phyloP scores from a whole-genome alignment of 1,140 invertebrate genomes.

The Wiebesia pumilae region DNA sequence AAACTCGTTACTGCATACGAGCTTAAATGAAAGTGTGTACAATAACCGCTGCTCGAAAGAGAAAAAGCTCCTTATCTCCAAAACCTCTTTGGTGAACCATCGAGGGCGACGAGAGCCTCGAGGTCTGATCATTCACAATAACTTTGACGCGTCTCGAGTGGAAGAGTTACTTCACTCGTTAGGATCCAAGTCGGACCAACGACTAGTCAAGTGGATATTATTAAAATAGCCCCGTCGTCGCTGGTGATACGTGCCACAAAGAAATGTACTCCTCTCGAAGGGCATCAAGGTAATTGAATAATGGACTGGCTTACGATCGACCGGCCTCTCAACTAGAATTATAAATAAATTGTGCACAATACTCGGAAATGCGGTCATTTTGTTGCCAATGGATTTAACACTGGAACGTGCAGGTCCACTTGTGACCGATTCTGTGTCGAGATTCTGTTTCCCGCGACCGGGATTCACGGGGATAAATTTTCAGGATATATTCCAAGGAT shows the following conservation, averaged over 20 bases:
- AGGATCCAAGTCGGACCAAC: background rate
- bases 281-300: background rate
- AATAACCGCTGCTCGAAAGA: too few relatives aligned
- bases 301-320: background rate
- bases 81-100: too few relatives aligned
- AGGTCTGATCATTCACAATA: too few relatives aligned
- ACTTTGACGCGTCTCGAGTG: background rate
- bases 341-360: background rate
- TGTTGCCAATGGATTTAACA: background rate
- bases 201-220: conserved; percentile 2
- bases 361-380: background rate
- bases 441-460: too few relatives aligned
- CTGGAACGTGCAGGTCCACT: background rate
- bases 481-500: too few relatives aligned
- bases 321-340: background rate
- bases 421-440: too few relatives aligned
- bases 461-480: too few relatives aligned
- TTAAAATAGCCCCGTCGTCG: background rate
- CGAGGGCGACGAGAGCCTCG: background rate
- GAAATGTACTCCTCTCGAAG: background rate
- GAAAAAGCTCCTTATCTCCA: too few relatives aligned
- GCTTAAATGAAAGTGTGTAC: too few relatives aligned
- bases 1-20: too few relatives aligned
- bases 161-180: background rate
- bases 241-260: background rate